Evolutionary conservation across 2,113 vertebrate species (phyloP).

Genomic region (Dipodomys spectabilis): DNA sequence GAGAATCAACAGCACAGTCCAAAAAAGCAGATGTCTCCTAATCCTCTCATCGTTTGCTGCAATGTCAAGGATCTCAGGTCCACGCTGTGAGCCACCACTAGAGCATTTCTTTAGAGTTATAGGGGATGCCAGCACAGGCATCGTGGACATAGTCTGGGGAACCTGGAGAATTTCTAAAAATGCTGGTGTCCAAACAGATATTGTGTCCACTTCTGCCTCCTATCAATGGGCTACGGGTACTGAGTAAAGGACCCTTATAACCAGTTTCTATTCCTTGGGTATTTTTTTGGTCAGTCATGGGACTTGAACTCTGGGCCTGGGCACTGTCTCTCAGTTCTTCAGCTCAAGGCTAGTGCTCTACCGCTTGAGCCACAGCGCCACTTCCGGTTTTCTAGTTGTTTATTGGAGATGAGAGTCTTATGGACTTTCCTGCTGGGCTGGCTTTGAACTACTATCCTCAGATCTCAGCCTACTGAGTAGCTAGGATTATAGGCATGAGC

Average conservation of each 20-base stretch:
- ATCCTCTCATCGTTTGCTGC: background rate
- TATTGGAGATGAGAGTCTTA: too few relatives aligned
- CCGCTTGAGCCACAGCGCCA: too few relatives aligned
- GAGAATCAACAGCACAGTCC: background rate
- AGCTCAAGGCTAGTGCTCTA: too few relatives aligned
- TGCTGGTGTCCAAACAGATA: background rate
- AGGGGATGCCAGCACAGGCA: background rate
- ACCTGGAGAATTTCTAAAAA: background rate
- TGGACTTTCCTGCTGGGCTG: too few relatives aligned
- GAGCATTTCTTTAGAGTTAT: slow-evolving; percentile 12
- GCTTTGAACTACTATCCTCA: too few relatives aligned
- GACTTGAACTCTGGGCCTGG: too few relatives aligned
- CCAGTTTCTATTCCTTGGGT: background rate
- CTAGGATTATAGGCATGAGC: too few relatives aligned
- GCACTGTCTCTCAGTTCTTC: too few relatives aligned
- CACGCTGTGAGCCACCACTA: background rate
- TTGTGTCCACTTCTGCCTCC: background rate
- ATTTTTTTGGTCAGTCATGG: background rate
- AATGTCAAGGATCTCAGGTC: background rate
- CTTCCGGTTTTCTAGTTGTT: too few relatives aligned
- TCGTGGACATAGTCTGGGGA: background rate
- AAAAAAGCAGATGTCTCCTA: background rate
- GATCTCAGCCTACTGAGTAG: too few relatives aligned
- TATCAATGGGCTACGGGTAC: background rate
- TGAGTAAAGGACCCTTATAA: slow-evolving; percentile 6